Percentiles rank a stretch among this genome's conserved stretches.
phyloP scores from a whole-genome alignment of 2,113 vertebrate species.

The Sciurus niger region DNA sequence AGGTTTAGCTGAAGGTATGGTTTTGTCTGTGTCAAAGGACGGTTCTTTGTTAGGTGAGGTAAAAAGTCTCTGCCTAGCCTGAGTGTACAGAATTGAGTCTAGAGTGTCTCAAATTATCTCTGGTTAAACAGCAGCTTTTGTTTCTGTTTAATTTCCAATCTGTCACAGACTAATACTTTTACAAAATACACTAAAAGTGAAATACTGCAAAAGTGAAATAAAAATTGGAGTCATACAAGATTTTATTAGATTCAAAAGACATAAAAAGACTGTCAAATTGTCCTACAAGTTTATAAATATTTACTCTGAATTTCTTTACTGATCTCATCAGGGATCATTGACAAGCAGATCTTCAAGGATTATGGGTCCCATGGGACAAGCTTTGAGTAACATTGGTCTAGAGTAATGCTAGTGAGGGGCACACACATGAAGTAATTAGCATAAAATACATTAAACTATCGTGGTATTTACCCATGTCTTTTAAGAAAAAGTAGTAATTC shows the following conservation, averaged over 20 bases:
- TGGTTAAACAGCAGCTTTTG: neutral
- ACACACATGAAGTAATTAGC: neutral
- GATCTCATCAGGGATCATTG: neutral
- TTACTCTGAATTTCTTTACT: neutral
- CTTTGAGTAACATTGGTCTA: neutral
- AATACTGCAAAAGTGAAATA: slow-evolving; percentile 16
- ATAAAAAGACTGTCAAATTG: neutral
- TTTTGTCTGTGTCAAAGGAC: neutral
- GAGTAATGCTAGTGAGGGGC: neutral
- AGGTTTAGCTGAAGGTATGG: neutral
- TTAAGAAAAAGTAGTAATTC: slow-evolving; percentile 14
- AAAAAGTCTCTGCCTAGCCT: neutral
- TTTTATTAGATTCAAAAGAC: slow-evolving; percentile 15
- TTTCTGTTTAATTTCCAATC: slow-evolving; percentile 42
- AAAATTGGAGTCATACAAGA: neutral
- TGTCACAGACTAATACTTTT: slow-evolving; percentile 24
- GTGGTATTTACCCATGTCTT: neutral
- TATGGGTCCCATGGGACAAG: too few species aligned
- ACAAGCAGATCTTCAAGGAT: neutral
- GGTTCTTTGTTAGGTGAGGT: neutral
- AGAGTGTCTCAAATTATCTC: neutral
- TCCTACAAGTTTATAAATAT: slow-evolving; percentile 29
- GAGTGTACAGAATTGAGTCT: neutral
- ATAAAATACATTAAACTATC: neutral
- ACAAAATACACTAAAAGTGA: slow-evolving; percentile 50